phyloP scores from a whole-genome alignment of 1,140 invertebrate genomes.

The Nasonia longicornis region DNA sequence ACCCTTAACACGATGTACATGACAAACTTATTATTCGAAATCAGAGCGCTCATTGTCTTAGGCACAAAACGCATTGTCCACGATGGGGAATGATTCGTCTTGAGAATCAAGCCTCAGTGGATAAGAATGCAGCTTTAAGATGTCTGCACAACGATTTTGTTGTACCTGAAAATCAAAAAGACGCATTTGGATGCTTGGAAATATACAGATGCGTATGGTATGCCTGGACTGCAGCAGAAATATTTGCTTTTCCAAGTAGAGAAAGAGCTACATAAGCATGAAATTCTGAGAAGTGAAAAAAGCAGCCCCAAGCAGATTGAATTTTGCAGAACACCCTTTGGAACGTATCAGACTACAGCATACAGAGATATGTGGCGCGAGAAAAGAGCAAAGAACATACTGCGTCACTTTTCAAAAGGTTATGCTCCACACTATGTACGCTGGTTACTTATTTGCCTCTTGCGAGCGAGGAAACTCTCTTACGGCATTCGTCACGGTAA shows the following conservation, averaged over 20 bases:
- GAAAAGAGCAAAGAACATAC: background rate
- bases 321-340: background rate
- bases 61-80: background rate
- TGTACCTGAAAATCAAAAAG: background rate
- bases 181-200: background rate
- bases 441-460: background rate
- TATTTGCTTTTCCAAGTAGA: too few relatives aligned
- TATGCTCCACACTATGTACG: background rate
- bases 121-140: too few relatives aligned
- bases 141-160: too few relatives aligned
- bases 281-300: background rate
- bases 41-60: background rate
- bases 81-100: background rate
- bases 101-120: background rate
- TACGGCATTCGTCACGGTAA: conserved; percentile 57
- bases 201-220: too few relatives aligned
- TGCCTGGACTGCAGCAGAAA: too few relatives aligned
- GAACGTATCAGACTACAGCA: too few relatives aligned
- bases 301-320: background rate
- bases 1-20: background rate
- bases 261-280: too few relatives aligned
- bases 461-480: background rate
- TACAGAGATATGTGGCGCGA: background rate
- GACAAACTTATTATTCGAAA: conserved; percentile 15
- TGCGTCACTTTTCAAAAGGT: background rate